Evolutionary conservation across 2,888 invertebrate genomes (phyloP), one percentile per base, ranked within the genome.

Genomic region (Sisyra nigra): DNA sequence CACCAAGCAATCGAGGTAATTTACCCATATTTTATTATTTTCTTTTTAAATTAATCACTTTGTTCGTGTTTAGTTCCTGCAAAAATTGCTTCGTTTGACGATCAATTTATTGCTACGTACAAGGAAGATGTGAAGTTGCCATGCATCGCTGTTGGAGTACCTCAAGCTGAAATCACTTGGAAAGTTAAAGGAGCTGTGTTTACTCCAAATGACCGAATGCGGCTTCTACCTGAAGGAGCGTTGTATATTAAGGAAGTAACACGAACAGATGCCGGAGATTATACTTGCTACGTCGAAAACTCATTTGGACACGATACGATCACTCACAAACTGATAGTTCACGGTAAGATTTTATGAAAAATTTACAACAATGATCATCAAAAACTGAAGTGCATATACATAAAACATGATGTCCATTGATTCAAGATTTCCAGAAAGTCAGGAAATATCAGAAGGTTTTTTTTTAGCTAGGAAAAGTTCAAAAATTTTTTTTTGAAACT

Each of bases 11-110:
- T 47, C 76, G 80, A 70, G 84, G 86, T 84, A 61, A 3, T 11
- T 10, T 38, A 10, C 15, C 19, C 11, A n/a, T n/a, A n/a, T n/a
- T n/a, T n/a, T n/a, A n/a, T n/a, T n/a, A 33, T 4, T 6, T 14
- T 24, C 3, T 11, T n/a, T 19, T 40, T 24, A 40, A 40, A 29
- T 19, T 18, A 17, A 24, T 15, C 17, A 30, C 15, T 47, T 51
- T 50, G 45, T 38, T 50, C 59, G n/a, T 24, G 24, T 65, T 47
- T 59, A 85, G 93, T 91, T 45, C 87, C 92, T 37, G 93, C 93
- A 2, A 87, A 87, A 61, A 92, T 93, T 53, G 91, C 92, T 36
- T 92, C 92, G 1, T 94, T 94, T 62, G 91, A 93, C 57, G 86
- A 87, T 57, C 80, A 82, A n/a, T 86, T 92, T 60, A 84, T 86